Conservation (phyloP, 2,113 vertebrate genomes). For the Thunnus maccoyii region DNA sequence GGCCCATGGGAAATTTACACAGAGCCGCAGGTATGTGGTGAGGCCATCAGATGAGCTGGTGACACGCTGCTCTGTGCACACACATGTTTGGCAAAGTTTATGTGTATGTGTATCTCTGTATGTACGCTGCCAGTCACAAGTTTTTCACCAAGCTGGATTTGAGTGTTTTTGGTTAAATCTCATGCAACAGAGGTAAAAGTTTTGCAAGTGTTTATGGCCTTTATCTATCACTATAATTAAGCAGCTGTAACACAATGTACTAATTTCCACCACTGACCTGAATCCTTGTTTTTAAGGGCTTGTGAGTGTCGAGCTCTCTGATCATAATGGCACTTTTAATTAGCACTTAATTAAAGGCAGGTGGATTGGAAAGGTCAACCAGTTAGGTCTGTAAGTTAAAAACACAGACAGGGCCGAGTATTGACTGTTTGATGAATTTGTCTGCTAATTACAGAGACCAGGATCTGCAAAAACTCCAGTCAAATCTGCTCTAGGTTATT, state of each 20-base stretch:
- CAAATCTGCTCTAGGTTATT: conserved; percentile 10
- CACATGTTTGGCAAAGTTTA: conserved; percentile 20
- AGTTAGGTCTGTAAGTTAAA: conserved; percentile 58
- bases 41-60: conserved; percentile 57
- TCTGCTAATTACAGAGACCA: conserved; percentile 51
- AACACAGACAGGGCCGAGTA: conserved; percentile 42
- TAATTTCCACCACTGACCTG: conserved; percentile 53
- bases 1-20: conserved; percentile 71
- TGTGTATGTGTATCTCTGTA: conserved; percentile 4
- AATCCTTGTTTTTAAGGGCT: conserved; percentile 61
- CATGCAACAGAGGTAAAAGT: background rate
- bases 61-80: conserved; percentile 37
- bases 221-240: background rate
- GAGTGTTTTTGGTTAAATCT: background rate
- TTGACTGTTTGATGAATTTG: conserved; percentile 43
- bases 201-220: background rate
- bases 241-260: background rate
- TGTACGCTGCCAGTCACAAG: background rate
- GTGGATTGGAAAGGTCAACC: conserved; percentile 74
- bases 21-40: conserved; percentile 52
- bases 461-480: conserved; percentile 14
- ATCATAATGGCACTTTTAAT: conserved; percentile 76
- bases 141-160: background rate
- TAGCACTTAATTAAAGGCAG: conserved; percentile 76
- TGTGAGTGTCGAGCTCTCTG: conserved; percentile 61